Evolutionary conservation across 2,888 invertebrate species (phyloP).

Genomic region (Philonicus albiceps): DNA sequence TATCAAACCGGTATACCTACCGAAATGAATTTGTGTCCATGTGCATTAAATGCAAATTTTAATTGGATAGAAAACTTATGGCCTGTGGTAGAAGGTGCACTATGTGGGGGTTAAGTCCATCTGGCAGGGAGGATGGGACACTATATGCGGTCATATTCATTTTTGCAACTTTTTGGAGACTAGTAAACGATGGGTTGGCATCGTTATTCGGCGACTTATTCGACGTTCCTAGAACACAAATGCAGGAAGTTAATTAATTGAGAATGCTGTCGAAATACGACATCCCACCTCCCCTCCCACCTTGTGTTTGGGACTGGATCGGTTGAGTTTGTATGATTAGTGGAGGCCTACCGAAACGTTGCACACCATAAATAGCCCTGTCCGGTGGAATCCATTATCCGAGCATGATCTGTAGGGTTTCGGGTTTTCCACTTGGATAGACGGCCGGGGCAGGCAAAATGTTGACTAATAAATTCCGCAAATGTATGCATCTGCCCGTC

Average conservation of each 20-base stretch:
- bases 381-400: not conserved
- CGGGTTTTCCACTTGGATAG: not conserved
- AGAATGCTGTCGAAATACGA: not conserved
- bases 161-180: no score
- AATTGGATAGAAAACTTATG: slow-evolving; percentile 26
- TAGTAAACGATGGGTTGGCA: not conserved
- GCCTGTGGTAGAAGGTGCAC: not conserved
- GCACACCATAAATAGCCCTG: not conserved
- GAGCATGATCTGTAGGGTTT: not conserved
- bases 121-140: not conserved
- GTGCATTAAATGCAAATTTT: slow-evolving; percentile 26
- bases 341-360: not conserved
- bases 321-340: not conserved
- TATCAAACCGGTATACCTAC: not conserved
- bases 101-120: not conserved
- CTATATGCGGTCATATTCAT: not conserved
- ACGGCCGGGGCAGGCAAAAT: not conserved
- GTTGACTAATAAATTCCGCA: slow-evolving; percentile 18
- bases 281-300: not conserved
- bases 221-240: not conserved
- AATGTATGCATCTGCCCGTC: not conserved
- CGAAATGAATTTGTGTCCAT: not conserved
- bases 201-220: not conserved
- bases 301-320: not conserved
- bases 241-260: not conserved